Evolutionary conservation across 2,113 vertebrate species (phyloP).

Genomic region (Hippocampus comes): DNA sequence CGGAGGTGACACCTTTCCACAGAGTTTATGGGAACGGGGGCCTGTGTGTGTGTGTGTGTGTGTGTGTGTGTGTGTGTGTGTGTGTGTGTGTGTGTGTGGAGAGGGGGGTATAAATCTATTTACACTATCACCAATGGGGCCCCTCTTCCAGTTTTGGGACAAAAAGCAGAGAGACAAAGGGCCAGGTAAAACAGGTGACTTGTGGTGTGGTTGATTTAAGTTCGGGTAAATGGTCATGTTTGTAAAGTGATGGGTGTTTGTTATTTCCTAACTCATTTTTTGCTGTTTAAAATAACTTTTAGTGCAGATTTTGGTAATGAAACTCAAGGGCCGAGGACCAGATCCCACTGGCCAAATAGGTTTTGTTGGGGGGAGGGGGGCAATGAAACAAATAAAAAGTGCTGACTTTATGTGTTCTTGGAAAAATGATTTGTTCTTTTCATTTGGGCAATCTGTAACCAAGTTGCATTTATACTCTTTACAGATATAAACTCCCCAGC

Average conservation of each 20-base stretch:
- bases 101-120: neutral
- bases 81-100: neutral
- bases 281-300: neutral
- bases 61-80: neutral
- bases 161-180: neutral
- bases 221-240: neutral
- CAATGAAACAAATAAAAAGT: neutral
- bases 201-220: neutral
- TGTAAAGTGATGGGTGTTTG: neutral
- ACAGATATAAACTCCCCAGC: neutral
- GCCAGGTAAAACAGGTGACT: neutral
- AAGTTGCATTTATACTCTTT: neutral
- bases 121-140: neutral
- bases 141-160: neutral
- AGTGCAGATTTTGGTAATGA: neutral
- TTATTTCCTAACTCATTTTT: neutral
- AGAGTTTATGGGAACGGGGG: neutral
- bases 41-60: neutral
- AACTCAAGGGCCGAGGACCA: neutral
- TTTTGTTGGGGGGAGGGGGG: too few species aligned
- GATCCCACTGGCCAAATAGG: neutral
- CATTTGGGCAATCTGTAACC: neutral
- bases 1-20: constrained; percentile 52
- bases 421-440: neutral
- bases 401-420: neutral